Conservation (phyloP, 2,797 vertebrate genomes). For the Ceryle rudis region DNA sequence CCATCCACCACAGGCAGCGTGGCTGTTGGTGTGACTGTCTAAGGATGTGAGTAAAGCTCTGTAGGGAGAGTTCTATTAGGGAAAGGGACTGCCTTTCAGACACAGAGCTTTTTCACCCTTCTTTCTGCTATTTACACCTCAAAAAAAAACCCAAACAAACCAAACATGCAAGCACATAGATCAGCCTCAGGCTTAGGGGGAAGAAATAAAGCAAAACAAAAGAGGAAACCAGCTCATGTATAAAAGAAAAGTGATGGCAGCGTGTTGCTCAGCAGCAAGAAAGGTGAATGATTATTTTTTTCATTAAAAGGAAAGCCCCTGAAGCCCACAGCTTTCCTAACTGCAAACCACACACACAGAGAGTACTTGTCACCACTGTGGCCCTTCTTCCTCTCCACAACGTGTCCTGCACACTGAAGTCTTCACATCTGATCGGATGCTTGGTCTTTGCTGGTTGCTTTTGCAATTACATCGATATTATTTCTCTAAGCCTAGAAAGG, state of each 20-base stretch:
- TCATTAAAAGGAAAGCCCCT: background rate
- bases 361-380: background rate
- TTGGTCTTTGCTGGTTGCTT: background rate
- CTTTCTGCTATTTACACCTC: background rate
- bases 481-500: background rate
- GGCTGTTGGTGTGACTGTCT: background rate
- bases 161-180: background rate
- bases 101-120: background rate
- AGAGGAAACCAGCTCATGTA: background rate
- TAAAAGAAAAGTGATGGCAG: background rate
- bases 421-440: no score
- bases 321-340: background rate
- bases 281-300: background rate
- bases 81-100: background rate
- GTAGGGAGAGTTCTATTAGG: background rate
- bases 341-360: background rate
- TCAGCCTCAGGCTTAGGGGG: background rate
- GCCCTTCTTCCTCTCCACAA: background rate
- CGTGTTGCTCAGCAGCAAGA: background rate
- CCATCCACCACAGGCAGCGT: no score
- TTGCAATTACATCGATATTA: background rate
- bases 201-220: background rate
- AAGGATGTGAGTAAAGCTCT: background rate
- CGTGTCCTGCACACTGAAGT: background rate
- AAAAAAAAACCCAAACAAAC: background rate